These are phyloP conservation scores for Halocynthia roretzi DNA, from an alignment of 23 tunicate species.

Conservation along the genomic window DNA sequence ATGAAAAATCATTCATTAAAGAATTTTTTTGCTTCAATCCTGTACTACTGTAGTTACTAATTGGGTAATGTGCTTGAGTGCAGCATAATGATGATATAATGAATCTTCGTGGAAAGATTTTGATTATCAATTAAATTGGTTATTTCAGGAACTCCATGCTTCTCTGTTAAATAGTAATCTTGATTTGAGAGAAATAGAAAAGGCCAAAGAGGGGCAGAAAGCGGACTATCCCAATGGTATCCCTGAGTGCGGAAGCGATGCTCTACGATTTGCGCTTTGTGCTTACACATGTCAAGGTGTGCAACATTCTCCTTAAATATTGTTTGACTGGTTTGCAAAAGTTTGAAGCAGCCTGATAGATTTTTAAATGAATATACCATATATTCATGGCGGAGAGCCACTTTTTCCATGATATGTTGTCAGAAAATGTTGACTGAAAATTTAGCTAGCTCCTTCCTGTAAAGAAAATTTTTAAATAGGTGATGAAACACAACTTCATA, in stretches of 20 bases:
- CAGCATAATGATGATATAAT: too few relatives aligned
- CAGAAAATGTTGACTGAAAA: too few relatives aligned
- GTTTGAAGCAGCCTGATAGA: not conserved
- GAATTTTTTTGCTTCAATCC: too few relatives aligned
- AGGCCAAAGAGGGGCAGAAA: constrained; percentile 87
- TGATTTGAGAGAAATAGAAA: constrained; percentile 67
- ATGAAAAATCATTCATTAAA: too few relatives aligned
- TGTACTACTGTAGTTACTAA: too few relatives aligned
- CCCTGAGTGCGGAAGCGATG: constrained; percentile 98
- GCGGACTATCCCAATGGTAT: constrained; percentile 94
- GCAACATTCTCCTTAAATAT: not conserved
- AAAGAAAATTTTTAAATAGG: too few relatives aligned
- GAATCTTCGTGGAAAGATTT: too few relatives aligned
- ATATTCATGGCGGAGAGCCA: not conserved
- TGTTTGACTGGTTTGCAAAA: not conserved
- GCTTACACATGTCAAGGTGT: constrained; percentile 95
- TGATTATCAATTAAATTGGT: not conserved
- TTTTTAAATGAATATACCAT: not conserved
- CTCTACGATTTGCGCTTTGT: constrained; percentile 87
- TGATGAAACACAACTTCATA: too few relatives aligned
- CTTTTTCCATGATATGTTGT: not conserved
- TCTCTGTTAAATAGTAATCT: constrained; percentile 62
- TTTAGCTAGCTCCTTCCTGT: too few relatives aligned
- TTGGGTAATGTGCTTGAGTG: too few relatives aligned
- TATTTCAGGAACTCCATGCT: constrained; percentile 61